Conservation (phyloP, 2,113 vertebrate species). For the Myiagra hebetior region DNA sequence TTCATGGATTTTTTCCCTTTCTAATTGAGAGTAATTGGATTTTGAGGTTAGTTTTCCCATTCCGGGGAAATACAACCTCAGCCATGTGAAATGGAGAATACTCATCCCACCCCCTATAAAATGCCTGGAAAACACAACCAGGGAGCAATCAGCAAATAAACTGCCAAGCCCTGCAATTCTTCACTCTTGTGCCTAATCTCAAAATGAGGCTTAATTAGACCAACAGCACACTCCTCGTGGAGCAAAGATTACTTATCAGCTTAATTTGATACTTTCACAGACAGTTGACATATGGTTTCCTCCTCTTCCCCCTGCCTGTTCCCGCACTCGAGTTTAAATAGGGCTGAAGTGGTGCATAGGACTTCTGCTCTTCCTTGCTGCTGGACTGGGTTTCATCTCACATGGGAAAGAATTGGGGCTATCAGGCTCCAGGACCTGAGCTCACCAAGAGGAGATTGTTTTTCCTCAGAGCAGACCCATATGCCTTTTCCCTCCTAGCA, state of each 20-base stretch:
- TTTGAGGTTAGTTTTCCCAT: not conserved
- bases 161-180: not conserved
- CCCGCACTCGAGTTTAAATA: rapidly evolving
- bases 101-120: not conserved
- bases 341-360: not conserved
- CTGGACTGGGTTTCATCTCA: not conserved
- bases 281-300: slow-evolving; percentile 1
- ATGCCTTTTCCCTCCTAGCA: not conserved
- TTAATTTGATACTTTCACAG: not conserved
- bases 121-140: not conserved
- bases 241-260: slow-evolving; percentile 2
- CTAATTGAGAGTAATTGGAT: not conserved
- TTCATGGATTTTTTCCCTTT: not conserved
- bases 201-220: not conserved
- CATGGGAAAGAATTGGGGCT: not conserved
- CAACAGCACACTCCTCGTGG: not conserved
- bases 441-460: not conserved
- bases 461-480: not conserved
- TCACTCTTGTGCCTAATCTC: not conserved
- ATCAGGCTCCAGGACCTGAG: not conserved
- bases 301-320: not conserved
- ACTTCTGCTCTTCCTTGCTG: not conserved
- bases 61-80: not conserved
- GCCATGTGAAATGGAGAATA: not conserved
- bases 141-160: not conserved